Evolutionary conservation across 2,888 invertebrate genomes (phyloP), one percentile per base, ranked within the genome.

Genomic region (Drosophila vallismaia): DNA sequence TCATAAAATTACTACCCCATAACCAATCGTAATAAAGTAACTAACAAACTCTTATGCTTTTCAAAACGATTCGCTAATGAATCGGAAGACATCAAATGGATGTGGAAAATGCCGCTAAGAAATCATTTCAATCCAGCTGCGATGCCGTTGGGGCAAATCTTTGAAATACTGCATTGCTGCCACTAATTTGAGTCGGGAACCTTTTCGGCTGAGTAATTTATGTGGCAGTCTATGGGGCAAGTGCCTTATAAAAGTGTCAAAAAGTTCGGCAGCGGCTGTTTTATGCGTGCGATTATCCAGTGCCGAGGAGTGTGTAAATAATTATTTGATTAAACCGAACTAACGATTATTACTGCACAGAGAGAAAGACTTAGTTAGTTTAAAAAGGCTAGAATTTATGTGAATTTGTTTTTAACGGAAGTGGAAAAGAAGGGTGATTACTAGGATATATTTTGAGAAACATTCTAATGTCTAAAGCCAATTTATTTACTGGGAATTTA

Each of bases 171-270:
- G 54, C 51, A 49, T 44, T 1, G 36, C 44, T n/a, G 55, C 55
- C 51, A 70, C 80, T 79, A 76, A 82, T 79, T 85, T 82, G 77
- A 77, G 77, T 82, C 77, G 71, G 82, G 73, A 74, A 86, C 76
- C 76, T 19, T 83, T 75, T 80, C 55, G 71, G 79, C 71, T 75
- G 84, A 89, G 77, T 81, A 81, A 84, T 89, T 87, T 85, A 85
- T 85, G 86, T 52, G 85, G 76, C 86, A 88, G 69, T 62, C 73
- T 48, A 75, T 75, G 52, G 75, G 71, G 75, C 74, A 86, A 79
- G 73, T 79, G 85, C 79, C 81, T 84, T 84, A 86, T 89, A 86
- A 86, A 89, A 86, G 78, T 86, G 89, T 86, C 86, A 88, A 77
- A 87, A 84, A 73, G 77, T 76, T 75, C 75, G 70, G 76, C 77